Evolutionary conservation across 53 echinoderm and acorn worm genomes (phyloP).

Genomic region (Crossaster papposus): DNA sequence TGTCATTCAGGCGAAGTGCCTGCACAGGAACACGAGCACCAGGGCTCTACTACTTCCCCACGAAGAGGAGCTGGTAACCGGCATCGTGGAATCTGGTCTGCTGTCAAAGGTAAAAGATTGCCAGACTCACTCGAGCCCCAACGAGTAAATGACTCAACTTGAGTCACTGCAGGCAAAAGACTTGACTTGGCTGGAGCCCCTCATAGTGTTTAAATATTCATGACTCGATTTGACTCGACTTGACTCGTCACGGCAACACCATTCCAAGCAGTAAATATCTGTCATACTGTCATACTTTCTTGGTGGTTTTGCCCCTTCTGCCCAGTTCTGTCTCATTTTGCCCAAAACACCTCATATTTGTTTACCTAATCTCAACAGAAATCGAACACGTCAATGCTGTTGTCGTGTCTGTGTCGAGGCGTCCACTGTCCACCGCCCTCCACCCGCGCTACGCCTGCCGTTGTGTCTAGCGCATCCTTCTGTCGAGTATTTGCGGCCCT

Average conservation of each 20-base stretch:
- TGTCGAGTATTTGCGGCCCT: slow-evolving; percentile 59
- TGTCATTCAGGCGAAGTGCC: slow-evolving; percentile 66
- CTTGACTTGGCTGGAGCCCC: no score
- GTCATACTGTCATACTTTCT: no score
- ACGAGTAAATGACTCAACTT: no score
- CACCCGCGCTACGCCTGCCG: background rate
- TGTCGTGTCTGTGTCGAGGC: slow-evolving; percentile 7
- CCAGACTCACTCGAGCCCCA: background rate
- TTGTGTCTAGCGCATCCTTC: slow-evolving; percentile 18
- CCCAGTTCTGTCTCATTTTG: no score
- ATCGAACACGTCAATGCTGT: slow-evolving; percentile 21
- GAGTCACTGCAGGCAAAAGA: no score
- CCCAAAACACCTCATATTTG: no score
- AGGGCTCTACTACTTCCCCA: slow-evolving; percentile 54
- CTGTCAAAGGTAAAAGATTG: background rate
- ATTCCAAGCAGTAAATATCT: no score
- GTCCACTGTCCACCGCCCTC: background rate
- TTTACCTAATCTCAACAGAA: background rate
- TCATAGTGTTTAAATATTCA: no score
- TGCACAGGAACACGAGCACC: slow-evolving; percentile 36
- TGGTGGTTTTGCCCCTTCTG: no score
- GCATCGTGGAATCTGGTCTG: slow-evolving; percentile 22
- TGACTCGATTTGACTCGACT: no score
- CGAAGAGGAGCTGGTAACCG: slow-evolving; percentile 61
- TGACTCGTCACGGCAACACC: no score